These are phyloP conservation scores for Siniperca chuatsi DNA, from an alignment of 2,113 vertebrate genomes.

Conservation along the genomic window DNA sequence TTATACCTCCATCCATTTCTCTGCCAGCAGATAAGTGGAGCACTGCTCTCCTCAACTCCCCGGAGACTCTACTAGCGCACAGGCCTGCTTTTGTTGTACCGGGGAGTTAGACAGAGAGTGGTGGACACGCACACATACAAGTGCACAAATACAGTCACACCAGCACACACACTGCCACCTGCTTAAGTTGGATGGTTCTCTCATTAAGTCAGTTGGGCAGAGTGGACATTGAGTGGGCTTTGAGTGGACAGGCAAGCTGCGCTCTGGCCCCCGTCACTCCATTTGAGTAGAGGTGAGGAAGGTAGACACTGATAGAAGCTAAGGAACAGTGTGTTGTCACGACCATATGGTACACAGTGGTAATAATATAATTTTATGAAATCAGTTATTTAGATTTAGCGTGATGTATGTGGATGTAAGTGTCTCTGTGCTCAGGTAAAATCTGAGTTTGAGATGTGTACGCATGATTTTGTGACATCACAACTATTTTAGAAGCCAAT, in stretches of 20 bases:
- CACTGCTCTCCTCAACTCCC: conserved; percentile 49
- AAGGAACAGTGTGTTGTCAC: neutral
- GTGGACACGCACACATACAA: conserved; percentile 37
- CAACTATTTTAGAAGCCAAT: neutral
- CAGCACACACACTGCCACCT: conserved; percentile 52
- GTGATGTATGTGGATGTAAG: too few species aligned
- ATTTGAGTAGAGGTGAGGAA: conserved; percentile 5
- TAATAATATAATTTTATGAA: neutral
- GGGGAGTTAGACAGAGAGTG: conserved; percentile 58
- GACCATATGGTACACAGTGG: neutral
- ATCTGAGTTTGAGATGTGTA: neutral
- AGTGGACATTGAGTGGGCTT: conserved; percentile 31
- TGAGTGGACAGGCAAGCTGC: conserved; percentile 42
- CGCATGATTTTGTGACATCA: neutral
- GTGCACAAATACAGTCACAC: conserved; percentile 21
- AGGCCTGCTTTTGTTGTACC: conserved; percentile 62
- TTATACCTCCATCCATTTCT: conserved; percentile 52
- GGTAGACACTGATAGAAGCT: neutral
- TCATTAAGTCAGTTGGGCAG: conserved; percentile 48
- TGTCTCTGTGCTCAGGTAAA: neutral
- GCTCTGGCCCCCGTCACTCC: neutral
- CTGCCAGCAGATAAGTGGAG: conserved; percentile 74
- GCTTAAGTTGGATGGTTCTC: conserved; percentile 51
- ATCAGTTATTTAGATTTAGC: neutral
- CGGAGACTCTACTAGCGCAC: conserved; percentile 42